Evolutionary conservation across 2,113 vertebrate species (phyloP).

Genomic region (Varanus salvator): DNA sequence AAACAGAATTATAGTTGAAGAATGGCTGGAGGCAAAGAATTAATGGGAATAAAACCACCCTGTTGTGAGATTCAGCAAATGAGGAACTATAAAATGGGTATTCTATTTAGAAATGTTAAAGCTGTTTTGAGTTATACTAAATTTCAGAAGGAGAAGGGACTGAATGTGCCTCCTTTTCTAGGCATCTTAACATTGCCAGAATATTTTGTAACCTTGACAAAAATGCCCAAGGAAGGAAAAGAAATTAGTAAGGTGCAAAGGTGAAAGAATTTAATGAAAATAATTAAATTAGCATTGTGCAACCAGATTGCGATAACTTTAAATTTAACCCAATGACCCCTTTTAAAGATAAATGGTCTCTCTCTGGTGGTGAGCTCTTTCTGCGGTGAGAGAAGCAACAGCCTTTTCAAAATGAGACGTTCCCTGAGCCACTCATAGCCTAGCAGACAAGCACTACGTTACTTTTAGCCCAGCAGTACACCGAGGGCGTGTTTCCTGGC

Average conservation of each 20-base stretch:
- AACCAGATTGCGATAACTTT: not conserved
- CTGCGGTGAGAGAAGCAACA: not conserved
- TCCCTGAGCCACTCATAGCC: not conserved
- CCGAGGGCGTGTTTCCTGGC: not conserved
- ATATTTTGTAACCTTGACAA: slow-evolving; percentile 59
- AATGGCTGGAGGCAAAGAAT: slow-evolving; percentile 70
- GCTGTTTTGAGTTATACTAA: slow-evolving; percentile 58
- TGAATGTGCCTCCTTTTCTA: slow-evolving; percentile 44
- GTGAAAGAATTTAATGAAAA: slow-evolving; percentile 54
- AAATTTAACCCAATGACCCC: slow-evolving; percentile 20
- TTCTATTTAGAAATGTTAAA: slow-evolving; percentile 73
- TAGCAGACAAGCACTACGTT: accelerated
- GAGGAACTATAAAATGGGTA: slow-evolving; percentile 63
- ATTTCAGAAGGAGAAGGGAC: slow-evolving; percentile 50
- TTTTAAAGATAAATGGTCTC: not conserved
- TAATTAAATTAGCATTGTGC: slow-evolving; percentile 46
- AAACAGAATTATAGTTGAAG: slow-evolving; percentile 69
- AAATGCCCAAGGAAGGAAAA: slow-evolving; percentile 20
- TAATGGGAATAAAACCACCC: slow-evolving; percentile 66
- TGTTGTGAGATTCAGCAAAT: slow-evolving; percentile 72
- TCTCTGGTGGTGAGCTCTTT: not conserved
- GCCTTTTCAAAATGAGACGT: not conserved
- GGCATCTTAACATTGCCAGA: slow-evolving; percentile 62
- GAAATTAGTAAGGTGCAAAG: slow-evolving; percentile 13
- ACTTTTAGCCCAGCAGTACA: not conserved